Base-by-base conservation (phyloP, 1,140 invertebrate species). In the Aphidius gifuensis region DNA sequence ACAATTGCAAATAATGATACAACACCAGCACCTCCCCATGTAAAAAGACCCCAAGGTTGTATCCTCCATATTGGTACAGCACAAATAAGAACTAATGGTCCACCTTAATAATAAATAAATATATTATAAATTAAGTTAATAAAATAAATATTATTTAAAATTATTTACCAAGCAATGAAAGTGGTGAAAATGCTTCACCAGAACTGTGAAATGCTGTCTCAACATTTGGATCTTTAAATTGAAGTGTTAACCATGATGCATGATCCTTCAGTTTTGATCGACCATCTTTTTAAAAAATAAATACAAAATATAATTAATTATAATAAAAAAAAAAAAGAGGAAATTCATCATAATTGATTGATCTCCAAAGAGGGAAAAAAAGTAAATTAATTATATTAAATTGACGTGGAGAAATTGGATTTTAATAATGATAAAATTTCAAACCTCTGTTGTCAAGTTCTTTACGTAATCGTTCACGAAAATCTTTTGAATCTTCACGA, bases 391-490 rank as follows among this genome's bases (percentile, higher is more conserved):
- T 16, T 16, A 16, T 16, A 16, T 16, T 16, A 16, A 16, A 16
- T 16, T 16, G 16, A 16, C 16, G 16, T 16, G 16, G 16, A 16
- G 16, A 1, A 16, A 16, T 16, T 16, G 16, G 16, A 16, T 16
- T 16, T 16, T 16, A 16, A 16, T 16, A 16, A 16, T 16, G 16
- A 16, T 32, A 32, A 32, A 32, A 32, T 32, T 9, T 85, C 44
- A 88, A 88, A 81, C 93, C 90, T 74, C 91, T 85, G 69, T 88
- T 91, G 60, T 93, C 87, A 23, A 95, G 83, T 73, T 94, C 92
- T 75, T 92, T 88, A 68, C 89, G 84, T 60, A 96, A 82, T 62
- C 90, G 80, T 66, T 85, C 82, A 70, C 89, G 88, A 69, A 91
- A 92, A 64, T 89, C 87, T 66, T 90, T 84, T 0, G 86, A 85